Conservation (phyloP, 2,888 invertebrate genomes). For the Temnothorax rugatulus region DNA sequence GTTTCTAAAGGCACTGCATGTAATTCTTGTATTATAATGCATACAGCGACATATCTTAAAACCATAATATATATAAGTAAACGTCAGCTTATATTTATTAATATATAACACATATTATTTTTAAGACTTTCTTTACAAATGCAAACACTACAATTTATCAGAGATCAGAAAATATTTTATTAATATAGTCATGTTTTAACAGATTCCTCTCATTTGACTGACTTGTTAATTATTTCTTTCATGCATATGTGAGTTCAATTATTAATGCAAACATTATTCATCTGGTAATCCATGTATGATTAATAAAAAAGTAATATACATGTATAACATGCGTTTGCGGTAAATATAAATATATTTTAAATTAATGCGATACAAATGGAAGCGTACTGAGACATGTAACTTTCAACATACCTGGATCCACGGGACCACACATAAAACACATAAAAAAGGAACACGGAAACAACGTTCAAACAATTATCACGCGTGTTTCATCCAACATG, state of each 20-base stretch:
- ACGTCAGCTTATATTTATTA: not conserved
- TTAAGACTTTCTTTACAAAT: not conserved
- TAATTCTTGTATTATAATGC: not conserved
- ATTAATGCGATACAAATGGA: not conserved
- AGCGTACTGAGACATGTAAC: slow-evolving; percentile 54
- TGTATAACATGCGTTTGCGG: not conserved
- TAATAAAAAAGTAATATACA: not conserved
- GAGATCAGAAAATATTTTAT: slow-evolving; percentile 1
- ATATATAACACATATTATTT: not conserved
- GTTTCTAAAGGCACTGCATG: not conserved
- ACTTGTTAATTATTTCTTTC: slow-evolving; percentile 14
- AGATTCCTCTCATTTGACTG: not conserved
- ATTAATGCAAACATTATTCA: not conserved
- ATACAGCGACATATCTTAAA: not conserved
- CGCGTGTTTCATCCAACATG: slow-evolving; percentile 29
- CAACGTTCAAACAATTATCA: slow-evolving; percentile 70
- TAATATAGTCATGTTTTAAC: not conserved
- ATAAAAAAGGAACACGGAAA: slow-evolving; percentile 67
- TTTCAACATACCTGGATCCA: slow-evolving; percentile 83
- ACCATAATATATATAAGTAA: not conserved
- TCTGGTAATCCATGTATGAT: not conserved
- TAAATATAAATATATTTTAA: not conserved
- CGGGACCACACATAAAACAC: slow-evolving; percentile 79
- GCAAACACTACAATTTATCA: not conserved
- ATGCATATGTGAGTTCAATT: slow-evolving; percentile 19